Evolutionary conservation across 1,140 invertebrate genomes (phyloP).

Genomic region (Penaeus vannamei): DNA sequence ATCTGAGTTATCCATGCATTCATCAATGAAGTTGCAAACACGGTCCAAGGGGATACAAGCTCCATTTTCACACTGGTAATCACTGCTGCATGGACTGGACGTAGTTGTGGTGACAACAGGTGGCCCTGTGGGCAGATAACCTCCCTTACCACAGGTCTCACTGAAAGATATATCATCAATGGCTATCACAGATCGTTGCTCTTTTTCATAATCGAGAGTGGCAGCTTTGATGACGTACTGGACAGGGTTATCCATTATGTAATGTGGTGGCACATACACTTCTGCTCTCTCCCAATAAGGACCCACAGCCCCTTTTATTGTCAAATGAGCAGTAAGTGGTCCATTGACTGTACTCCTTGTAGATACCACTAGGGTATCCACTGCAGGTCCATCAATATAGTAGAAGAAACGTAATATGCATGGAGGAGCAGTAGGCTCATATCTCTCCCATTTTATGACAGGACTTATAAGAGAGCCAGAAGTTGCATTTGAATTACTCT

Average conservation of each 20-base stretch:
- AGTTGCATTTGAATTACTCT: constrained; percentile 4
- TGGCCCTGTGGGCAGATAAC: constrained; percentile 36
- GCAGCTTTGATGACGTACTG: constrained; percentile 47
- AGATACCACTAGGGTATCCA: constrained; percentile 25
- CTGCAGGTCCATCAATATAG: constrained; percentile 48
- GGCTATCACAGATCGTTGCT: constrained; percentile 47
- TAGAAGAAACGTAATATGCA: constrained; percentile 55
- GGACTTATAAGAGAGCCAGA: constrained; percentile 23
- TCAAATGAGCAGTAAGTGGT: constrained; percentile 38
- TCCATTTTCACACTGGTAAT: constrained; percentile 48
- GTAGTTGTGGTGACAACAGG: constrained; percentile 33
- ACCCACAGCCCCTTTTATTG: constrained; percentile 35
- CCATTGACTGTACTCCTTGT: constrained; percentile 36
- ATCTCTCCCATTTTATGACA: constrained; percentile 35
- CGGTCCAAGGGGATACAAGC: constrained; percentile 44
- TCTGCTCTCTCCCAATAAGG: constrained; percentile 55
- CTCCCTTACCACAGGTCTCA: constrained; percentile 22
- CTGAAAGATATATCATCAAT: constrained; percentile 60
- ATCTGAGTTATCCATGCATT: constrained; percentile 45
- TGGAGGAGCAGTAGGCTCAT: background rate
- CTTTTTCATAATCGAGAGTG: constrained; percentile 4
- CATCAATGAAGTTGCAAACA: constrained; percentile 54
- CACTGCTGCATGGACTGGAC: constrained; percentile 28
- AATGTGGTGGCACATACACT: constrained; percentile 29
- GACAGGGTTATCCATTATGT: constrained; percentile 32